These are phyloP conservation scores for Sitophilus oryzae DNA, from an alignment of 1,140 invertebrate genomes.

Conservation along the genomic window DNA sequence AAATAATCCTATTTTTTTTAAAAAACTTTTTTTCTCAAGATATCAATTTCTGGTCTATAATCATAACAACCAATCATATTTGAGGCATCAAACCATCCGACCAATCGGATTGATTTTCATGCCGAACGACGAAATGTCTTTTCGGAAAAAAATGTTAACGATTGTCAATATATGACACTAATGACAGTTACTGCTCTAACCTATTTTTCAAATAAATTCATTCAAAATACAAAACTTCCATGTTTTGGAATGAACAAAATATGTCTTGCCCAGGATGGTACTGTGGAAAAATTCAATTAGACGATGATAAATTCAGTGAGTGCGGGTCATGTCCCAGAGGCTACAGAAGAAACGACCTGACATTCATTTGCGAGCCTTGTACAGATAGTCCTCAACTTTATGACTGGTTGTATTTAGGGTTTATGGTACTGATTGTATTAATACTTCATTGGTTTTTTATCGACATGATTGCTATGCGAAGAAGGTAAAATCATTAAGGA, in stretches of 20 bases:
- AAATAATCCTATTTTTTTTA: neutral
- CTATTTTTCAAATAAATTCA: neutral
- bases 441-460: conserved; percentile 90
- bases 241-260: conserved; percentile 2
- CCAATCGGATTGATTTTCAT: neutral
- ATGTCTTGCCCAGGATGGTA: conserved; percentile 74
- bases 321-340: conserved; percentile 85
- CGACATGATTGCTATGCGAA: conserved; percentile 70
- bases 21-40: neutral
- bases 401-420: conserved; percentile 90
- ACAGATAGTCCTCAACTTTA: conserved; percentile 73
- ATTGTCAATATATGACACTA: conserved; percentile 13
- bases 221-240: neutral
- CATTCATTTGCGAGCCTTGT: conserved; percentile 71
- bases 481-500: conserved; percentile 52
- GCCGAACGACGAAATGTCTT: conserved; percentile 2
- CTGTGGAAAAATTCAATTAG: conserved; percentile 65
- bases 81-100: neutral
- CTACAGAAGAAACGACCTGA: conserved; percentile 57
- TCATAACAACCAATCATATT: conserved; percentile 2
- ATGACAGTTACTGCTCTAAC: conserved; percentile 7
- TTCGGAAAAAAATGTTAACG: conserved; percentile 7
- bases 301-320: conserved; percentile 64
- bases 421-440: conserved; percentile 81
- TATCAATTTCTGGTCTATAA: neutral